Percentiles rank a stretch among this genome's conserved stretches.
Evolutionary conservation across 2,113 vertebrate species (phyloP).

Genomic region (Promerops cafer): DNA sequence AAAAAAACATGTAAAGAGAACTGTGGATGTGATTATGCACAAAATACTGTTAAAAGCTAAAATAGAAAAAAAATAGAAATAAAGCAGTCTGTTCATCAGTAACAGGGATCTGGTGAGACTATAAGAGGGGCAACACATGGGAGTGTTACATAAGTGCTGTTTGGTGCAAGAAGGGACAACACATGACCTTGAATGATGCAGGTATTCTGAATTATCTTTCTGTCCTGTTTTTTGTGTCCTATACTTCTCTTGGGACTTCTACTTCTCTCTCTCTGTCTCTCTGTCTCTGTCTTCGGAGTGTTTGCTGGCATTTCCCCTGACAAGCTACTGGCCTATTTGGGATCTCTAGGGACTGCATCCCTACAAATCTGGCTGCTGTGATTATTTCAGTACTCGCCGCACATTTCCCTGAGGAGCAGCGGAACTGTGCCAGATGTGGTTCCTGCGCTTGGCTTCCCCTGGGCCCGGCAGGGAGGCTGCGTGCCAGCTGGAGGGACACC

Average conservation of each 20-base stretch:
- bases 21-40: background rate
- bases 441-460: fast-evolving
- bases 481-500: background rate
- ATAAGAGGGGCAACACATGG: background rate
- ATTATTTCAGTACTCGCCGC: fast-evolving
- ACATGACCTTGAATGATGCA: background rate
- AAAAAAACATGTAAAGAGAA: background rate
- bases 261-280: background rate
- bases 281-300: background rate
- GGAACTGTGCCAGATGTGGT: background rate
- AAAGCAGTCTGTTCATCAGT: background rate
- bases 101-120: background rate
- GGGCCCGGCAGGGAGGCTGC: fast-evolving
- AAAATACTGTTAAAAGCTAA: background rate
- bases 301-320: background rate
- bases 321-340: background rate
- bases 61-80: background rate
- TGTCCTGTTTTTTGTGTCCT: background rate
- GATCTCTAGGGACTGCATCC: background rate
- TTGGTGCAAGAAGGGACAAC: background rate
- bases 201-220: background rate
- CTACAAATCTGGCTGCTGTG: background rate
- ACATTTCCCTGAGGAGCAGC: background rate
- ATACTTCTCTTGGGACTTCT: background rate
- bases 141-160: background rate